Base-by-base conservation (phyloP, 1,140 invertebrate genomes). In the Cyphomyrmex costatus region DNA sequence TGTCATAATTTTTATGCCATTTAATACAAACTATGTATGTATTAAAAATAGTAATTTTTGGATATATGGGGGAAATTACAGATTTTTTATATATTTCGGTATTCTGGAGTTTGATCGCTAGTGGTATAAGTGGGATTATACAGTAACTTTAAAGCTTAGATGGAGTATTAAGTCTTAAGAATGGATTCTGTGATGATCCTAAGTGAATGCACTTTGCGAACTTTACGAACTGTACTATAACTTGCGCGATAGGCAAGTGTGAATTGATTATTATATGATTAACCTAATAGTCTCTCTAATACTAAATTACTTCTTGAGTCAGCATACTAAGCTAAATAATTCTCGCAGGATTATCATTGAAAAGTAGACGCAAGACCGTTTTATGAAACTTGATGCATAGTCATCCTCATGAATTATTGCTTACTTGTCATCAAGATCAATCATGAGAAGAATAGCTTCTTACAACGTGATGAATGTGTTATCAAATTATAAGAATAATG, bases 121-220 rank as follows among this genome's bases (percentile, higher is more conserved):
- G 63, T 12, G 53, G 33, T n/a, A n/a, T n/a, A n/a, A 42, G n/a
- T 21, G 2, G 65, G 70, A 89, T 89, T 89, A 89, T 61, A 61
- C 49, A 58, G 87, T 76, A 89, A 89, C 87, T 89, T 70, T 21
- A 51, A 21, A 70, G 87, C 87, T 88, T 86, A 88, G 82, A 46
- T 30, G 24, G 83, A 21, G 19, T 68, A 71, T 70, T 84, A 56
- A 68, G 66, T 56, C 46, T 89, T 88, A 77, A 86, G 83, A 80
- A 63, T 82, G 49, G 83, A 51, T 82, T 89, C 68, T 76, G 61
- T 87, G 87, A 80, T 82, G 70, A 77, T 86, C 53, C 68, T 82
- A 86, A 89, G 76, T 86, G 88, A 89, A 89, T 88, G 80, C 46
- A 86, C 33, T 60, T 68, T 8, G 36, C n/a, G 14, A 85, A 79